Evolutionary conservation across 2,797 vertebrate genomes (phyloP), one percentile per base, ranked within the genome.

Genomic region (Sebastes paucispinis): DNA sequence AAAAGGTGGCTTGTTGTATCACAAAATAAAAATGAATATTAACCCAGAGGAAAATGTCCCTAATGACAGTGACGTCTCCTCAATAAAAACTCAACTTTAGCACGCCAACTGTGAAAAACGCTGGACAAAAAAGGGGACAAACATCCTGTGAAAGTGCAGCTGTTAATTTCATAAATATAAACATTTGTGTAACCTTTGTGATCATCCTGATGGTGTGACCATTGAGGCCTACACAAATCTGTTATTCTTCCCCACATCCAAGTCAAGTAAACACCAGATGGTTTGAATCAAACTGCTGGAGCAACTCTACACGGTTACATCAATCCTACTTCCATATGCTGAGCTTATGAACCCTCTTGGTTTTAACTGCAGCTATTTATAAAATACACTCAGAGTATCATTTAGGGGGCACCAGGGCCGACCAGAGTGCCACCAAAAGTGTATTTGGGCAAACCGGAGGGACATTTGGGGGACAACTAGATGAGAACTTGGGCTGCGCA

Each of bases 201-300:
- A 39, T 73, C 10, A 13, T 32, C 4, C 9, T 34, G 50, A 31
- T 62, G 3, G 8, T 43, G 0, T 9, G 50, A 10, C 36, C 12
- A 32, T 10, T 29, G 43, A 71, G 25, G 25, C 24, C 54, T 9
- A 8, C 57, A 18, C 58, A 68, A 77, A 79, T 27, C 36, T 50
- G 31, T 66, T 66, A 57, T 79, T 58, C 65, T 29, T 25, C 65
- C 22, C 25, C 59, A 6, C 34, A 57, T 70, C 52, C 43, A 22
- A 82, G 55, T 55, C 39, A 3, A 67, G 75, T 59, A 25, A 84
- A 75, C 79, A 73, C 8, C 92, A 92, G 79, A 82, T 92, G 92
- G 73, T 88, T 88, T 67, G n/a, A 83, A 82, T 93, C 77, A 90
- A 74, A 60, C 47, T 13, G 55, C 71, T 52, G 68, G 31, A 83